Percentiles rank a stretch among this genome's conserved stretches.
Conservation (phyloP, 2,797 vertebrate genomes). For the Notolepis coatsorum region DNA sequence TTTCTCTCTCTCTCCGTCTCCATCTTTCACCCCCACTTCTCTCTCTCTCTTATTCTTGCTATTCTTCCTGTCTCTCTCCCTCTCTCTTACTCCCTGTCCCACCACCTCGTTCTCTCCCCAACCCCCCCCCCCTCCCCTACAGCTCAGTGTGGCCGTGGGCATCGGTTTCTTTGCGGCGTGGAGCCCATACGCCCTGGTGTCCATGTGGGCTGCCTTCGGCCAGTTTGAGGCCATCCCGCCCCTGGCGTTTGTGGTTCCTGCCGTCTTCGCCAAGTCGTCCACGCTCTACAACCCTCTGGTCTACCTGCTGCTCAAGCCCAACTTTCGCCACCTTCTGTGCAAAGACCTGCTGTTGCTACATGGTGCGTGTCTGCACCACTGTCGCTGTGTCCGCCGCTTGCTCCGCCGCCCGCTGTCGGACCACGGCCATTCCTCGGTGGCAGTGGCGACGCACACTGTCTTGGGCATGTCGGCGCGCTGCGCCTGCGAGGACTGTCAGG, state of each 20-base stretch:
- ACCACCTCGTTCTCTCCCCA: too few relatives aligned
- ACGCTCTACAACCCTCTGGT: slow-evolving; percentile 73
- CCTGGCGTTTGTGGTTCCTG: slow-evolving; percentile 71
- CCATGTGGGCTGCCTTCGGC: slow-evolving; percentile 75
- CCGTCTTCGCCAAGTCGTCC: slow-evolving; percentile 76
- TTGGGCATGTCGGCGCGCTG: slow-evolving; percentile 34
- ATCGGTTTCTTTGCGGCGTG: slow-evolving; percentile 73
- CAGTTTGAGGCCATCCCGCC: slow-evolving; percentile 65
- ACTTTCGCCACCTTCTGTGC: slow-evolving; percentile 57
- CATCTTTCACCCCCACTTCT: too few relatives aligned
- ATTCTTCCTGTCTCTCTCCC: slow-evolving; percentile 12
- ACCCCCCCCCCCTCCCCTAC: background rate
- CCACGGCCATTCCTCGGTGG: too few relatives aligned
- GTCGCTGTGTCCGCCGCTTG: slow-evolving; percentile 21
- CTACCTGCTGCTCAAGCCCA: slow-evolving; percentile 74
- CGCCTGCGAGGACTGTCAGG: slow-evolving; percentile 37
- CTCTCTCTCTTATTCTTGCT: too few relatives aligned
- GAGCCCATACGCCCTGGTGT: slow-evolving; percentile 74
- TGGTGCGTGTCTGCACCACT: slow-evolving; percentile 36
- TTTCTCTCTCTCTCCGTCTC: background rate
- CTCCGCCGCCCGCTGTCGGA: slow-evolving; percentile 6
- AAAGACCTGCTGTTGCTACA: slow-evolving; percentile 55
- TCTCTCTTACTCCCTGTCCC: background rate
- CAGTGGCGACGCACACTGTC: background rate
- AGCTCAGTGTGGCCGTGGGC: slow-evolving; percentile 75